phyloP scores from a whole-genome alignment of 2,113 vertebrate species.

The Sebastes fasciatus region DNA sequence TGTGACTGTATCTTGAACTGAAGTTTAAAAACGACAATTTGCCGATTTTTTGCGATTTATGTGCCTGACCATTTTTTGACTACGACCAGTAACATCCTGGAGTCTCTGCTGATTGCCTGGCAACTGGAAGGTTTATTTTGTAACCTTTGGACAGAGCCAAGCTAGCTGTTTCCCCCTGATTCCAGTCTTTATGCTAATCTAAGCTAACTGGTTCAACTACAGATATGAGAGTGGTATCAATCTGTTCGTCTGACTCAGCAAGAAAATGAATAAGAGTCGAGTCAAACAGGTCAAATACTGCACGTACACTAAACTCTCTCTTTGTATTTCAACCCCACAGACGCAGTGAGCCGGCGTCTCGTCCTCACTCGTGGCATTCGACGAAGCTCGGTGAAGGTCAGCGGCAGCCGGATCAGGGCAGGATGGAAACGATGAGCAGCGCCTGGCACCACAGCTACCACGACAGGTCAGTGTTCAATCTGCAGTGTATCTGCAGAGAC shows the following conservation, averaged over 20 bases:
- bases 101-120: not conserved
- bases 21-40: no score
- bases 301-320: not conserved
- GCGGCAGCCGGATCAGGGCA: constrained; percentile 85
- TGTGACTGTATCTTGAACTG: no score
- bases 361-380: constrained; percentile 96
- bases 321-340: constrained; percentile 70
- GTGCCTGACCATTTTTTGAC: not conserved
- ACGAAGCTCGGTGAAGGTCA: constrained; percentile 87
- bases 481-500: no score
- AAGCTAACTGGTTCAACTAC: not conserved
- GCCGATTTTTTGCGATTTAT: not conserved
- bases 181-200: not conserved
- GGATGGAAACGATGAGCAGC: constrained; percentile 87
- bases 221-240: not conserved
- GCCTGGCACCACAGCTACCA: constrained; percentile 93
- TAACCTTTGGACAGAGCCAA: not conserved
- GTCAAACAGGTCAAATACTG: not conserved
- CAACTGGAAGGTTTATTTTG: not conserved
- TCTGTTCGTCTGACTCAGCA: not conserved
- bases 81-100: not conserved
- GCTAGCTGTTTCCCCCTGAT: not conserved
- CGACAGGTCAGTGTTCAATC: constrained; percentile 86
- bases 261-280: no score
- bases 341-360: constrained; percentile 85